These are phyloP conservation scores for Gymnothorax reevesii DNA, from an alignment of 2,797 vertebrate genomes.

Conservation along the genomic window DNA sequence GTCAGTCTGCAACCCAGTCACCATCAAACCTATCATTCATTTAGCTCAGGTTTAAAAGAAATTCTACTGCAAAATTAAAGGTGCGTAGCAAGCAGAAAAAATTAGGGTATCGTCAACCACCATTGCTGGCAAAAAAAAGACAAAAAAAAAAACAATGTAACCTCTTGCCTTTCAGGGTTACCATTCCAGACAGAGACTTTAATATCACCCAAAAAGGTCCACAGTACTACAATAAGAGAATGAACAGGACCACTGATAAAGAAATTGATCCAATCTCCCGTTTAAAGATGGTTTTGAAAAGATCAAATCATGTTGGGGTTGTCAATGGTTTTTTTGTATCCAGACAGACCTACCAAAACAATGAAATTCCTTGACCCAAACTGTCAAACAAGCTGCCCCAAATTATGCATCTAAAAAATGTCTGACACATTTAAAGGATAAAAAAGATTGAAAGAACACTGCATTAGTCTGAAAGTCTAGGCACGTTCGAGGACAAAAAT, in stretches of 20 bases:
- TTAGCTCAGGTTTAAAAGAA: too few relatives aligned
- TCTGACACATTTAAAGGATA: neutral
- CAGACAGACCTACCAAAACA: too few relatives aligned
- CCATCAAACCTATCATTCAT: too few relatives aligned
- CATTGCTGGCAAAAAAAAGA: too few relatives aligned
- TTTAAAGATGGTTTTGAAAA: conserved; percentile 14
- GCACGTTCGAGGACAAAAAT: neutral
- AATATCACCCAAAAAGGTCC: neutral
- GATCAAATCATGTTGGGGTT: neutral
- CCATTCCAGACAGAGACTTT: conserved; percentile 5
- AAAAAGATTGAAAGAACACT: neutral
- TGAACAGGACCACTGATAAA: neutral
- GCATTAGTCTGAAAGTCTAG: neutral
- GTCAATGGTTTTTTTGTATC: too few relatives aligned
- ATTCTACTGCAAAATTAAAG: too few relatives aligned
- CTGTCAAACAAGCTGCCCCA: neutral
- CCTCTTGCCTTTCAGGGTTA: too few relatives aligned
- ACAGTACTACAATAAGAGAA: conserved; percentile 9
- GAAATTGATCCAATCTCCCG: conserved; percentile 1
- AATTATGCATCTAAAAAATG: conserved; percentile 1
- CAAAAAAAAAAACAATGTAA: too few relatives aligned
- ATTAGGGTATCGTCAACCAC: too few relatives aligned
- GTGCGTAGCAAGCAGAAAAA: too few relatives aligned
- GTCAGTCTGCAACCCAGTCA: too few relatives aligned
- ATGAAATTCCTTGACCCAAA: neutral